Conservation (phyloP, 2,888 invertebrate genomes). For the Drosophila rellima region DNA sequence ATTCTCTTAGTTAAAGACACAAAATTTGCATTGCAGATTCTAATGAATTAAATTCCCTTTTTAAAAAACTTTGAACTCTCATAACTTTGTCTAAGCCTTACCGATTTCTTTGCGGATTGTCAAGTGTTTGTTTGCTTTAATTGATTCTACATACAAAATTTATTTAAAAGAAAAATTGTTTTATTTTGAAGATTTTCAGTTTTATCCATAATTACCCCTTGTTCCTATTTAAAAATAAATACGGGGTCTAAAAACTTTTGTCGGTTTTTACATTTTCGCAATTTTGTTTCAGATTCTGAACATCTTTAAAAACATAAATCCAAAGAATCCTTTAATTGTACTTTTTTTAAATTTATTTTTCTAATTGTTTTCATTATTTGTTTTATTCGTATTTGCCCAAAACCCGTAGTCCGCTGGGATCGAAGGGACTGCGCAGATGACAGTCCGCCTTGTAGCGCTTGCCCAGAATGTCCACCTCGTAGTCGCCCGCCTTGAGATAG, state of each 20-base stretch:
- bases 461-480: constrained; percentile 93
- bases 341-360: not conserved
- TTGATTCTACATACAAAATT: no score
- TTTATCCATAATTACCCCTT: no score
- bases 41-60: no score
- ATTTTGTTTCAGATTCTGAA: not conserved
- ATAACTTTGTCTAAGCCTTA: no score
- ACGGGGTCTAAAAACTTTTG: no score
- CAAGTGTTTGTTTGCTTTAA: no score
- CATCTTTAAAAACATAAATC: not conserved
- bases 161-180: no score
- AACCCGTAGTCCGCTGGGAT: constrained; percentile 91
- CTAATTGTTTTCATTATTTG: not conserved
- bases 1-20: not conserved
- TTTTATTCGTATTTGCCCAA: constrained; percentile 88
- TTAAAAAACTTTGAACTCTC: no score
- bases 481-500: constrained; percentile 90
- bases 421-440: constrained; percentile 92
- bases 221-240: no score
- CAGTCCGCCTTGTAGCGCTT: constrained; percentile 90
- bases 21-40: not conserved
- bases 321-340: not conserved
- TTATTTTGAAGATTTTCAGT: no score
- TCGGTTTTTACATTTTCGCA: no score
- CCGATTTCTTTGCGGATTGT: no score